These are phyloP conservation scores for Psylliodes chrysocephalus DNA, from an alignment of 2,888 invertebrate genomes.

Conservation along the genomic window DNA sequence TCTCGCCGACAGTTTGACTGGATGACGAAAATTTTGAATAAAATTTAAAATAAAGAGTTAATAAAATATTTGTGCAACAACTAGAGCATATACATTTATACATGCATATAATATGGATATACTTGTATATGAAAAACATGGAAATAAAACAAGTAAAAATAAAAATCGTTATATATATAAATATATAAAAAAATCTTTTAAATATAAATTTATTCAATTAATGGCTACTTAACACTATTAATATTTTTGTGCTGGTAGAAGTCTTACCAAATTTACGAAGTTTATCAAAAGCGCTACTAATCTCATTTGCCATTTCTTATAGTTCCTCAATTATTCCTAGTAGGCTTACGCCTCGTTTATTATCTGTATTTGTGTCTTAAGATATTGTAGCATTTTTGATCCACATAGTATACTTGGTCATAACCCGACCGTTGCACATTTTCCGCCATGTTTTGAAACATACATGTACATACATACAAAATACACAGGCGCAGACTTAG, in stretches of 20 bases:
- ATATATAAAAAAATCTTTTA: slow-evolving; percentile 22
- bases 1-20: slow-evolving; percentile 53
- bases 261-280: background rate
- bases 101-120: slow-evolving; percentile 39
- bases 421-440: slow-evolving; percentile 1
- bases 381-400: background rate
- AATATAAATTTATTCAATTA: slow-evolving; percentile 23
- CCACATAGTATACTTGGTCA: background rate
- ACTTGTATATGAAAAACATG: slow-evolving; percentile 37
- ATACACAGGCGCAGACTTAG: slow-evolving; percentile 12
- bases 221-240: slow-evolving; percentile 16
- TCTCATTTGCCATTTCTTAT: too few relatives aligned
- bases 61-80: slow-evolving; percentile 45
- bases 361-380: too few relatives aligned
- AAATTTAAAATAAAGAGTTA: slow-evolving; percentile 43
- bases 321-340: too few relatives aligned
- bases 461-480: slow-evolving; percentile 33
- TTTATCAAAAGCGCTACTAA: too few relatives aligned
- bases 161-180: slow-evolving; percentile 22
- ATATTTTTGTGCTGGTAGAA: background rate
- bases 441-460: slow-evolving; percentile 31
- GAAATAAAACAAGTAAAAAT: slow-evolving; percentile 25
- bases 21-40: slow-evolving; percentile 61
- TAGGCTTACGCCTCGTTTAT: too few relatives aligned
- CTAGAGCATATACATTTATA: slow-evolving; percentile 43